Percentiles rank a stretch among this genome's conserved stretches.
phyloP scores from a whole-genome alignment of 2,113 vertebrate species.

The Shinisaurus crocodilurus region DNA sequence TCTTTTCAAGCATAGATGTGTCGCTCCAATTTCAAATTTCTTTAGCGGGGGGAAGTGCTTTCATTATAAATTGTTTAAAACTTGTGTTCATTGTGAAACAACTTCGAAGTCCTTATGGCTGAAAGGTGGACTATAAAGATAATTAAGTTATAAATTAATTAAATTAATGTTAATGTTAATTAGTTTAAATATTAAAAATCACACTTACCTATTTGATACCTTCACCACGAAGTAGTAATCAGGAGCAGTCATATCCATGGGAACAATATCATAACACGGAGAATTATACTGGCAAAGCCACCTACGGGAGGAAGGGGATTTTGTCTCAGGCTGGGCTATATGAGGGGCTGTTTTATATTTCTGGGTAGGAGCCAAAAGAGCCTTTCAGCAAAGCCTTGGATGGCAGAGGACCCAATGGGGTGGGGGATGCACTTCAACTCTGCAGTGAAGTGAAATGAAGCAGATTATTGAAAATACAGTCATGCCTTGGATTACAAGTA shows the following conservation, averaged over 20 bases:
- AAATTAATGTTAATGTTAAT: background rate
- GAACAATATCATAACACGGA: slow-evolving; percentile 58
- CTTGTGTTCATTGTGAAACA: background rate
- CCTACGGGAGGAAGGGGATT: slow-evolving; percentile 26
- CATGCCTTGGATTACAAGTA: too few relatives aligned
- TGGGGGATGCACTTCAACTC: fast-evolving
- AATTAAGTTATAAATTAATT: background rate
- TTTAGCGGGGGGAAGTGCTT: background rate
- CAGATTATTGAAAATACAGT: background rate
- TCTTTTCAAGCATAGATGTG: too few relatives aligned
- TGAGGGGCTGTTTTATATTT: background rate
- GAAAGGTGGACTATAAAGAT: background rate
- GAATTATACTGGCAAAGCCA: slow-evolving; percentile 70
- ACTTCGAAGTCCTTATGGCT: background rate
- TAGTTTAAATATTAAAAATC: background rate
- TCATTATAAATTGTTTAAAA: background rate
- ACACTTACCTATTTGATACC: slow-evolving; percentile 69
- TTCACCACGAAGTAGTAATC: slow-evolving; percentile 68
- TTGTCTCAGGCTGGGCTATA: background rate
- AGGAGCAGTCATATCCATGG: slow-evolving; percentile 29
- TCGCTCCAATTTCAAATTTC: too few relatives aligned
- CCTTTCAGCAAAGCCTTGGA: background rate
- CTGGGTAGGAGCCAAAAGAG: background rate
- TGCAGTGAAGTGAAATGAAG: background rate
- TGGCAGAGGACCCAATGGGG: background rate